Evolutionary conservation across 2,888 invertebrate genomes (phyloP).

Genomic region (Alviniconcha strummeri): DNA sequence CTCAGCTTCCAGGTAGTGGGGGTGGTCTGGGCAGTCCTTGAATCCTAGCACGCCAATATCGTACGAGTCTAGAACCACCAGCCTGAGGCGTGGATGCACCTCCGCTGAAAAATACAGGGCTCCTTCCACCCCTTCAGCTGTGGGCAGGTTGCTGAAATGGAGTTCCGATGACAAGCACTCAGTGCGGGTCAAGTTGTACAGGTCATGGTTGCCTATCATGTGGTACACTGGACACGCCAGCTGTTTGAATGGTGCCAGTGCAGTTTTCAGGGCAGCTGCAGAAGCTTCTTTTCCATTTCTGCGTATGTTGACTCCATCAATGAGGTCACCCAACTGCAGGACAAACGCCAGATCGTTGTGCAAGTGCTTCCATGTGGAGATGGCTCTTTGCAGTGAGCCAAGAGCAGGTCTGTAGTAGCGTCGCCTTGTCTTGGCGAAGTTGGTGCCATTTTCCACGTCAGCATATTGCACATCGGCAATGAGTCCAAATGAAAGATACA

Average conservation of each 20-base stretch:
- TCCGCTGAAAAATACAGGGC: slow-evolving; percentile 65
- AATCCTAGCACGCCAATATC: slow-evolving; percentile 70
- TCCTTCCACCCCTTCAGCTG: slow-evolving; percentile 32
- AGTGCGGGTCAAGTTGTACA: slow-evolving; percentile 70
- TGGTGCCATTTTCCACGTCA: slow-evolving; percentile 69
- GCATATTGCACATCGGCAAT: slow-evolving; percentile 74
- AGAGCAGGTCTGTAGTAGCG: slow-evolving; percentile 71
- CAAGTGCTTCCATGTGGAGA: slow-evolving; percentile 61
- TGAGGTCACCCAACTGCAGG: slow-evolving; percentile 73
- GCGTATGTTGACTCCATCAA: slow-evolving; percentile 69
- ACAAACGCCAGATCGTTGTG: slow-evolving; percentile 59
- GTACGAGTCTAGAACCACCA: slow-evolving; percentile 71
- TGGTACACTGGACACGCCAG: slow-evolving; percentile 59
- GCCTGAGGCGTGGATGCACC: slow-evolving; percentile 58
- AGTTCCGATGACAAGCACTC: slow-evolving; percentile 54
- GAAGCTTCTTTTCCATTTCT: slow-evolving; percentile 47
- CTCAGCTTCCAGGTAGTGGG: slow-evolving; percentile 57
- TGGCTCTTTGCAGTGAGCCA: slow-evolving; percentile 62
- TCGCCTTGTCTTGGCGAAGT: slow-evolving; percentile 61
- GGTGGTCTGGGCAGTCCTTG: slow-evolving; percentile 41
- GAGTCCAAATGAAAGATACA: slow-evolving; percentile 67
- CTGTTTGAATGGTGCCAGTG: slow-evolving; percentile 58
- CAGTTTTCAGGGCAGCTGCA: slow-evolving; percentile 55
- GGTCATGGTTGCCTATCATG: slow-evolving; percentile 73
- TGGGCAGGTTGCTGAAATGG: slow-evolving; percentile 44